phyloP scores from a whole-genome alignment of 2,113 vertebrate genomes.

The Misgurnus anguillicaudatus region DNA sequence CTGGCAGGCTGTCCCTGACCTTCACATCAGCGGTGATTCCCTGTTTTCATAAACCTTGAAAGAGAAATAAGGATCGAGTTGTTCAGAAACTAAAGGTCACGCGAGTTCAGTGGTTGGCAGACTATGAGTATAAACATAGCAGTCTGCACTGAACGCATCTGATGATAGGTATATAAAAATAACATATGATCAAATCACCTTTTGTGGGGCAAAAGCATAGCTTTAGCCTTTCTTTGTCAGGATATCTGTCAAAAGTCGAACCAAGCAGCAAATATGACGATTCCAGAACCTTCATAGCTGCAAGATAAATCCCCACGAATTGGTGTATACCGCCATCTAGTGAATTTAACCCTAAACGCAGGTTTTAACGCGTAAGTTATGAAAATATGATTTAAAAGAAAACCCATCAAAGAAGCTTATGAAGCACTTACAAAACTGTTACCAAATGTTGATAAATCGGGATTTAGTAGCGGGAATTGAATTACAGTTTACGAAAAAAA shows the following conservation, averaged over 20 bases:
- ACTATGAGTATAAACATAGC: not conserved
- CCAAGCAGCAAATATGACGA: not conserved
- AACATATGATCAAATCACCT: not conserved
- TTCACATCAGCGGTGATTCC: constrained; percentile 13
- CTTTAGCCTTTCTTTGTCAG: not conserved
- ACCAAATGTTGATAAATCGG: too few relatives aligned
- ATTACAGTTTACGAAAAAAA: too few relatives aligned
- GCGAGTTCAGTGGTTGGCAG: not conserved
- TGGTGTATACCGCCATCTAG: constrained; percentile 50
- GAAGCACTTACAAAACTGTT: too few relatives aligned
- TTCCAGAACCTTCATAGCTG: too few relatives aligned
- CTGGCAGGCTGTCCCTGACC: constrained; percentile 33
- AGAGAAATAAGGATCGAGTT: constrained; percentile 1
- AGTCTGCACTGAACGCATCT: not conserved
- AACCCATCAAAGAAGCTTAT: too few relatives aligned
- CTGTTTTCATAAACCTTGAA: not conserved
- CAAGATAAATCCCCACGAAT: not conserved
- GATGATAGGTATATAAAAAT: not conserved
- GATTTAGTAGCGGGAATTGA: too few relatives aligned
- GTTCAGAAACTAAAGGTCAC: constrained; percentile 9
- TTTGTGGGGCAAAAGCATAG: not conserved
- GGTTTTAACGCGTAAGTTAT: too few relatives aligned
- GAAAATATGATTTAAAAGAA: too few relatives aligned
- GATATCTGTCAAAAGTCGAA: not conserved
- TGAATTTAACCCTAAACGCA: constrained; percentile 19